Evolutionary conservation across 2,113 vertebrate genomes (phyloP), one percentile per base, ranked within the genome.

Genomic region (Nanger granti): DNA sequence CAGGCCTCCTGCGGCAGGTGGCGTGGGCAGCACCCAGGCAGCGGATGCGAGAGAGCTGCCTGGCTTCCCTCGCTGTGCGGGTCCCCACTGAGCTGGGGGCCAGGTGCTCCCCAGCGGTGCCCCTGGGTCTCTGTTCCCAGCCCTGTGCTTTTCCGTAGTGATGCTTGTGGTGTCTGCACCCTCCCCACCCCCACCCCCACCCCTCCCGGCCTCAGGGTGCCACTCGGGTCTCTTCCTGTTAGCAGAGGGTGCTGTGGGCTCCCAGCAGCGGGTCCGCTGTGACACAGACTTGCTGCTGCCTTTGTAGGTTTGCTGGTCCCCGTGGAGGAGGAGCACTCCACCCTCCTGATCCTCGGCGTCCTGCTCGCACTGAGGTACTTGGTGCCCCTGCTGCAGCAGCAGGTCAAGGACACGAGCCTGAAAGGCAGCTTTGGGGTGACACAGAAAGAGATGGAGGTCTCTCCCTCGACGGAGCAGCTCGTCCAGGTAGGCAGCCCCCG

Each of bases 391-490:
- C 99, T 99, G 90, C 99, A 99, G 98, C 99, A 99, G 97, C 99
- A 99, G 97, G 99, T 99, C 86, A 99, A 99, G 98, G 99, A 99
- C 98, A 99, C 99, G 60, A 99, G 99, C 98, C 98, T 99, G 95
- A 99, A 99, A 98, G 99, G 99, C 98, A 99, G 99, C 98, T 99
- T 99, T 55, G 99, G 99, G 2, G 99, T 99, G 93, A 99, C 99
- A 37, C 99, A 99, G 94, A 99, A 99, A 94, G 99, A 99, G 98
- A 99, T 99, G 2, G 99, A 99, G 84, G 98, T 99, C 69, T 99
- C 99, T 34, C 99, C 99, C 54, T 99, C 99, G 44, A 98, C 99
- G 6, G 99, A 99, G 83, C 99, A 99, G 94, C 99, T 99, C 69
- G 97, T 99, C 49, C 99, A 99, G 99, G 99, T 99, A 98, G 89